Base-by-base conservation (phyloP, 2,888 invertebrate genomes). In the Alloplasta piceator region DNA sequence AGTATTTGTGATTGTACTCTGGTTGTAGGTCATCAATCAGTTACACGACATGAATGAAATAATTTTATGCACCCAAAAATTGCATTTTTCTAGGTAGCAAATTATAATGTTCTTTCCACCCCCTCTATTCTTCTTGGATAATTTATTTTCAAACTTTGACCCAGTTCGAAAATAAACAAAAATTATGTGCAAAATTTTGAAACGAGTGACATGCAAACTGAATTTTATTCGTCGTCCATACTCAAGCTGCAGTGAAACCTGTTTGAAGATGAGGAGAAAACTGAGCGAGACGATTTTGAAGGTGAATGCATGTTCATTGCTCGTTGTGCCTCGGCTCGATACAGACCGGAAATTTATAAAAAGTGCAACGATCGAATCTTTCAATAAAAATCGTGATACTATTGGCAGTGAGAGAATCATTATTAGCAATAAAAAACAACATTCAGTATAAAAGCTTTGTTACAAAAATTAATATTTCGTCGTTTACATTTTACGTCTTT, bases 1-100 rank as follows among this genome's bases (percentile, higher is more conserved):
- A 84, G 83, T 82, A 79, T 82, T 4, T 48, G 48, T 9, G 55
- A 61, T 46, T 43, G 63, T n/a, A 43, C 9, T 38, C 38, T 39
- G 7, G 63, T 55, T n/a, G 10, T 26, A 39, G 7, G 41, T 14
- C 43, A 43, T 12, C n/a, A 50, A 46, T n/a, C 46, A 26, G 36
- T 50, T 7, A 10, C 12, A 14, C 5, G 9, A 14, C 7, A 4
- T 41, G 6, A 10, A 9, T 48, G 14, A 41, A 73, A 66, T 52
- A 36, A 48, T 50, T 60, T 56, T 16, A 43, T 26, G n/a, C 3
- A 63, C 36, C 7, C 36, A 36, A 10, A 38, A 26, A 26, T 26
- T 26, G 26, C 3, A 26, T 26, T 26, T 26, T 26, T 1, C 26
- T 26, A 1, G 26, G 3, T 2, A 26, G 1, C 26, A 26, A 26